Base-by-base conservation (phyloP, 2,797 vertebrate species). In the Danio tinwini region DNA sequence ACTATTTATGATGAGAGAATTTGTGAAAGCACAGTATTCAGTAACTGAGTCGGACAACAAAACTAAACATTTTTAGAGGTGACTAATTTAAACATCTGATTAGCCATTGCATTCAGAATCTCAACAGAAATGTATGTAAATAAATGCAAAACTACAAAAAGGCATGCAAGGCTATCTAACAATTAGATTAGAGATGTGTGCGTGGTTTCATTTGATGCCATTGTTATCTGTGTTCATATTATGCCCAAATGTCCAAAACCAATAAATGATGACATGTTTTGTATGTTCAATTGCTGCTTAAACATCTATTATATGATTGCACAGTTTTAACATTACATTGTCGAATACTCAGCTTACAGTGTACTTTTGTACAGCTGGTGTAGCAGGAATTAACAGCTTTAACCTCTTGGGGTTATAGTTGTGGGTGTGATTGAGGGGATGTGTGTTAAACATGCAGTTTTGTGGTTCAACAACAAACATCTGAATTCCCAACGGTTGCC, bases 321-420 rank as follows among this genome's bases (percentile, higher is more conserved):
- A 16, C 39, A 68, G 56, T 39, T 45, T 12, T 62, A 77, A 52
- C 58, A 37, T 49, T 42, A 21, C 50, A 6, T 42, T 70, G 11
- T 17, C 59, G 53, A 1, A 17, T 44, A 39, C 29, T 29, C 8
- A 47, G 9, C 42, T 73, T 76, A 52, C 47, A 78, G 45, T 81
- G 52, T 50, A 49, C 47, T 69, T 14, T 29, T 49, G 56, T 21
- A 81, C 62, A 83, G 75, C 72, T 83, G 75, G 39, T 79, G 16
- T 63, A 40, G 71, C 21, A 69, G 44, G 9, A 76, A 63, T 3
- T n/a, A 44, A 80, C 75, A 86, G 81, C 81, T 84, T 72, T 52
- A n/a, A 50, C 19, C 68, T 68, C 71, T 62, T 71, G 63, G 44
- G 65, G 49, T 77, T 59, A 58, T 69, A 59, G 44, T 11, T 14